phyloP scores from a whole-genome alignment of 2,888 invertebrate species.

The Drosophila histrio region DNA sequence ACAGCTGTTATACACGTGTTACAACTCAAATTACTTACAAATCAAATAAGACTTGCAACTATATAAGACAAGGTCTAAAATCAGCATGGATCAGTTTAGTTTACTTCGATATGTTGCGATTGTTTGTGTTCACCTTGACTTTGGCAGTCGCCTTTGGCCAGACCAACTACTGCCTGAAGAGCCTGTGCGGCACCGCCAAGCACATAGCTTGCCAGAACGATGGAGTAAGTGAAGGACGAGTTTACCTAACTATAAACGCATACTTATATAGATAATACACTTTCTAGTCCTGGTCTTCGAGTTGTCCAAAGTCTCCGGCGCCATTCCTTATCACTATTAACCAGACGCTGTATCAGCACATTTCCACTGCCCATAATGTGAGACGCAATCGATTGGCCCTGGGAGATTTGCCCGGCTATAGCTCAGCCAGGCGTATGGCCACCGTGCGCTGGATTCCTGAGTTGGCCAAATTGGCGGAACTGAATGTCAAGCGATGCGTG shows the following conservation, averaged over 20 bases:
- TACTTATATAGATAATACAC: not conserved
- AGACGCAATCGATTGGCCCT: constrained; percentile 40
- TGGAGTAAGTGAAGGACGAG: constrained; percentile 39
- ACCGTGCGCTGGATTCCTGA: constrained; percentile 46
- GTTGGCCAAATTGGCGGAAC: constrained; percentile 44
- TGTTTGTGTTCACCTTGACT: constrained; percentile 17
- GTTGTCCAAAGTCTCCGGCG: constrained; percentile 38
- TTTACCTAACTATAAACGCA: not conserved
- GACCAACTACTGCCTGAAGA: constrained; percentile 38
- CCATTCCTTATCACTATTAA: constrained; percentile 30
- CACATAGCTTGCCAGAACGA: constrained; percentile 49
- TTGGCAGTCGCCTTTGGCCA: constrained; percentile 17
- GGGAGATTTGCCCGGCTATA: constrained; percentile 33
- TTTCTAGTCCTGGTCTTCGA: constrained; percentile 31
- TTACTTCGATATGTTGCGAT: constrained; percentile 29
- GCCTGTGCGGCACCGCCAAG: constrained; percentile 10
- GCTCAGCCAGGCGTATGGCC: constrained; percentile 54
- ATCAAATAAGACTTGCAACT: not conserved
- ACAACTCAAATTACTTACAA: not conserved
- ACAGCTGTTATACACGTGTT: constrained; percentile 17
- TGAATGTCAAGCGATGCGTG: constrained; percentile 54
- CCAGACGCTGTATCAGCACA: not conserved
- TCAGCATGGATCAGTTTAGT: constrained; percentile 11
- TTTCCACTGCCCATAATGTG: constrained; percentile 38
- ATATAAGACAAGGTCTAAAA: constrained; percentile 13